Conservation (phyloP, 64 coral and sea anemone genomes). For the Porites lutea region DNA sequence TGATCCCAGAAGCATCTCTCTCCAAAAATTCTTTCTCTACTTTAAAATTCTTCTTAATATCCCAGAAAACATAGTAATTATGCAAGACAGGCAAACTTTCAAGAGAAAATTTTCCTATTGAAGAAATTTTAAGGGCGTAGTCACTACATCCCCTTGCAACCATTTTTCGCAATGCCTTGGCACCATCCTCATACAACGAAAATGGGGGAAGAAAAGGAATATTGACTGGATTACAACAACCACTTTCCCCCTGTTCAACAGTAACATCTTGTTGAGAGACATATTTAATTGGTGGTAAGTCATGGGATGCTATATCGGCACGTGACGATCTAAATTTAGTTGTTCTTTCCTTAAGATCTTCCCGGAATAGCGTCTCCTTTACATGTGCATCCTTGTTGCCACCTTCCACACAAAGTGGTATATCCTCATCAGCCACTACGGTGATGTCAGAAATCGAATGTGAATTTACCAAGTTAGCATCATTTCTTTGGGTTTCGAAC, state of each 20-base stretch:
- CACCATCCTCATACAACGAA: constrained; percentile 4
- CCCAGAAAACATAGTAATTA: constrained; percentile 30
- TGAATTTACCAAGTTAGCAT: too few relatives aligned
- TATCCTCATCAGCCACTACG: too few relatives aligned
- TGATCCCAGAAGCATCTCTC: constrained; percentile 9
- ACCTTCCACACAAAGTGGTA: too few relatives aligned
- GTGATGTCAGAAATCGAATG: too few relatives aligned
- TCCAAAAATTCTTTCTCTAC: constrained; percentile 16
- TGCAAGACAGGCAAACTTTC: neutral
- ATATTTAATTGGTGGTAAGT: neutral
- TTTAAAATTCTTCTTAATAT: too few relatives aligned
- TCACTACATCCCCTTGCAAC: neutral
- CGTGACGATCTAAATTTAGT: constrained; percentile 20
- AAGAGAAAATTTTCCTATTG: constrained; percentile 8
- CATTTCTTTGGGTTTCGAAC: too few relatives aligned
- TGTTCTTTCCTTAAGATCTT: too few relatives aligned
- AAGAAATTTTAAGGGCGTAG: neutral
- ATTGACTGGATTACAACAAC: constrained; percentile 7
- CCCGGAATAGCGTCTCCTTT: too few relatives aligned
- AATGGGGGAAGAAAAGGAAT: constrained; percentile 13
- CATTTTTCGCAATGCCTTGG: neutral
- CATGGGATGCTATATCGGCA: constrained; percentile 13
- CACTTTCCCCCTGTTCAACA: constrained; percentile 28
- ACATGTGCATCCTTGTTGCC: constrained; percentile 1
- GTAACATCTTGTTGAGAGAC: constrained; percentile 15